phyloP scores from a whole-genome alignment of 64 coral and sea anemone genomes.

The Montipora efflorescens region DNA sequence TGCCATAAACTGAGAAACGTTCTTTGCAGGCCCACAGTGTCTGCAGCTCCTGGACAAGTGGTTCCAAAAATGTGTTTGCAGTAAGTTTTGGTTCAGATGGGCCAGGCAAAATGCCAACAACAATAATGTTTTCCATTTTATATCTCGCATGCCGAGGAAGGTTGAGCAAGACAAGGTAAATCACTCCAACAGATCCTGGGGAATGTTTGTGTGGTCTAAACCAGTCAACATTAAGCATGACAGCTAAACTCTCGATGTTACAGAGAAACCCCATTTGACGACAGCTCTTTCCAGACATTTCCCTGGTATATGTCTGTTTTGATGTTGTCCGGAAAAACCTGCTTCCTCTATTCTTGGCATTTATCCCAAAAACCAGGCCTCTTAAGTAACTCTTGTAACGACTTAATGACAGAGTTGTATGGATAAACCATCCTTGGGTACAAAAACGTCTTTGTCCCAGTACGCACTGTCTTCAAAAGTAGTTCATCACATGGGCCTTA shows the following conservation, averaged over 20 bases:
- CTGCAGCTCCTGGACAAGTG: conserved; percentile 61
- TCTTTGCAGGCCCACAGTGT: conserved; percentile 42
- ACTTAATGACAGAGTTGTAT: conserved; percentile 66
- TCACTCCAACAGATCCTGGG: conserved; percentile 48
- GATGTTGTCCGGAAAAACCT: conserved; percentile 8
- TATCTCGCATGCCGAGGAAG: conserved; percentile 41
- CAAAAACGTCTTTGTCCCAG: conserved; percentile 46
- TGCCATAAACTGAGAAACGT: conserved; percentile 5
- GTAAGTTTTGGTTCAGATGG: conserved; percentile 63
- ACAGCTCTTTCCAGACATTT: conserved; percentile 34
- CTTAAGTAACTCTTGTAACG: conserved; percentile 35
- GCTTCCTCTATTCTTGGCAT: conserved; percentile 62
- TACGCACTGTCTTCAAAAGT: conserved; percentile 56
- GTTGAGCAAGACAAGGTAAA: conserved; percentile 48
- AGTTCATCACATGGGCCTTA: conserved; percentile 68
- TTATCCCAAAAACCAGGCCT: conserved; percentile 69
- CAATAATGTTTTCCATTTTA: conserved; percentile 57
- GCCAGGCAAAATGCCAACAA: conserved; percentile 52
- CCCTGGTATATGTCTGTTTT: conserved; percentile 28
- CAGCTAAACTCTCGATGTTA: conserved; percentile 36
- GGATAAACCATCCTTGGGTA: conserved; percentile 69
- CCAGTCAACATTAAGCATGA: conserved; percentile 74
- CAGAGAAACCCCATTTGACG: conserved; percentile 6
- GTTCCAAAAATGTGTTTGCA: conserved; percentile 57
- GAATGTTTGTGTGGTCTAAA: conserved; percentile 70